Percentiles rank a stretch among this genome's conserved stretches.
These are phyloP conservation scores for Spinibarbus caldwelli DNA, from an alignment of 2,797 vertebrate species.

Conservation along the genomic window DNA sequence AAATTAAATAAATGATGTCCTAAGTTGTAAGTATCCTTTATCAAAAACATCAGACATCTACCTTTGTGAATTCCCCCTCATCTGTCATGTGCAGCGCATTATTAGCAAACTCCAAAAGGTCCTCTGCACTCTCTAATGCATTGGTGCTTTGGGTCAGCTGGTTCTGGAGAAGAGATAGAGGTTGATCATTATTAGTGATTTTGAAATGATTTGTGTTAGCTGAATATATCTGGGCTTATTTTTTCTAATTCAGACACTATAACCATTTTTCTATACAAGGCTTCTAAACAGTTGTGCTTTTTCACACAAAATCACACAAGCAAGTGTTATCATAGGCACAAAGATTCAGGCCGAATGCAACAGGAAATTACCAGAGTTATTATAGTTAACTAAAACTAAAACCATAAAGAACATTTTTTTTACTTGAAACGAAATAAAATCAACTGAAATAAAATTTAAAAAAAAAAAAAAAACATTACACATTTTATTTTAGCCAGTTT, in stretches of 20 bases:
- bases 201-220: background rate
- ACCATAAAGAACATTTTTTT: no score
- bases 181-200: background rate
- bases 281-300: no score
- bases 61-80: slow-evolving; percentile 82
- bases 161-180: slow-evolving; percentile 68
- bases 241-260: no score
- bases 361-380: no score
- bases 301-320: no score
- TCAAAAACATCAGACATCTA: slow-evolving; percentile 59
- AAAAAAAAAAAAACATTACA: no score
- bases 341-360: no score
- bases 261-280: background rate
- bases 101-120: slow-evolving; percentile 83
- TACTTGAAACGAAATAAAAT: no score
- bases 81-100: slow-evolving; percentile 82
- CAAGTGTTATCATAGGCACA: no score
- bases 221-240: background rate
- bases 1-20: background rate
- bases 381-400: no score
- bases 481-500: no score
- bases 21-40: background rate
- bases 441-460: no score
- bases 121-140: slow-evolving; percentile 85
- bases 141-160: slow-evolving; percentile 82